Percentiles rank a stretch among this genome's conserved stretches.
Evolutionary conservation across 1,140 invertebrate species (phyloP).

Genomic region (Papilio machaon): DNA sequence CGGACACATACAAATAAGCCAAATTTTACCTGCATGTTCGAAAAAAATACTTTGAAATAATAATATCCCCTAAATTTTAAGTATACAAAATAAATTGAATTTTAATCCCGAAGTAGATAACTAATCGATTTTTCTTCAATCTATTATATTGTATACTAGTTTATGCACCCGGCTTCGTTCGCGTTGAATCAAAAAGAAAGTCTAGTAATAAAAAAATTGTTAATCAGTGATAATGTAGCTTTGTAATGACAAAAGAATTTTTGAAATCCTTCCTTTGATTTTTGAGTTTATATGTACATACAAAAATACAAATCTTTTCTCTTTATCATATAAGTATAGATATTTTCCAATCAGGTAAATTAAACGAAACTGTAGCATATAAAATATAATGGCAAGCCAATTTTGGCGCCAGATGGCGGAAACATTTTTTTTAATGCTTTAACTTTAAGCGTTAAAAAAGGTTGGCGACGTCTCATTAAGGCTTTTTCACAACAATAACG

Average conservation of each 20-base stretch:
- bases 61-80: background rate
- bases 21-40: no score
- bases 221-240: no score
- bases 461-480: conserved; percentile 6
- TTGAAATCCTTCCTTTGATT: no score
- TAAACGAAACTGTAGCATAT: background rate
- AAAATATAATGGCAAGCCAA: conserved; percentile 13
- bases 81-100: background rate
- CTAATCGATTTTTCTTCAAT: background rate
- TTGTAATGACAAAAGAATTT: no score
- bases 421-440: conserved; percentile 9
- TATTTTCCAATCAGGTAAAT: background rate
- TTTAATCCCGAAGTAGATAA: background rate
- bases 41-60: no score
- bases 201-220: no score
- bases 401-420: background rate
- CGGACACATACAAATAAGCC: no score
- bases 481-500: conserved; percentile 15
- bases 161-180: no score
- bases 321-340: no score
- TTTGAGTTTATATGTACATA: no score
- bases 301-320: no score
- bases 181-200: background rate
- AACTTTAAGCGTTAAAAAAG: conserved; percentile 25
- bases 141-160: background rate